Conservation (phyloP, 2,113 vertebrate species). For the Charina bottae region DNA sequence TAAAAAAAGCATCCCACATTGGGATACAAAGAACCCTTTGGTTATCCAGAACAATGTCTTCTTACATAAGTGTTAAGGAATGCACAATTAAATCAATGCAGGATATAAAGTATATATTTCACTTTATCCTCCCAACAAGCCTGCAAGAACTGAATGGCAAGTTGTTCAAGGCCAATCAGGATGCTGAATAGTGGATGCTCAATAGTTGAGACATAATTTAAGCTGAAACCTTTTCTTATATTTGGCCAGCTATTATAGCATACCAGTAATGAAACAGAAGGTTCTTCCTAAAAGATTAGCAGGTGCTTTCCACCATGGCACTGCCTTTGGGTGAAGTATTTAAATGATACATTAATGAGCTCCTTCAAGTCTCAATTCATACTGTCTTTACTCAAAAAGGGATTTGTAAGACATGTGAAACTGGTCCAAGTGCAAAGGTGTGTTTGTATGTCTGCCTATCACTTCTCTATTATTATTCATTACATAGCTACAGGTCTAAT, state of each 20-base stretch:
- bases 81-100: background rate
- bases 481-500: background rate
- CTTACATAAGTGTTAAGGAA: background rate
- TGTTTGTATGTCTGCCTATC: background rate
- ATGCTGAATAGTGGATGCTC: background rate
- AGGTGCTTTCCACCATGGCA: background rate
- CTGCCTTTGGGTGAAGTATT: background rate
- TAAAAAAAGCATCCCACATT: background rate
- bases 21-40: slow-evolving; percentile 6
- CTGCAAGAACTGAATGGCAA: background rate
- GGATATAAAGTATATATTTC: background rate
- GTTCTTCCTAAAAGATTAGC: background rate
- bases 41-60: background rate
- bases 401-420: background rate
- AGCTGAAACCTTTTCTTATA: background rate
- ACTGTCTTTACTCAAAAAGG: background rate
- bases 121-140: background rate
- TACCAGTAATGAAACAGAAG: background rate
- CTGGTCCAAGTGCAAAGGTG: background rate
- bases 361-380: background rate
- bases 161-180: background rate
- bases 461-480: background rate
- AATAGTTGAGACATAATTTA: background rate
- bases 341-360: background rate
- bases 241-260: background rate